These are phyloP conservation scores for Trachythela sp. DNA, from an alignment of 64 coral and sea anemone species.

Conservation along the genomic window DNA sequence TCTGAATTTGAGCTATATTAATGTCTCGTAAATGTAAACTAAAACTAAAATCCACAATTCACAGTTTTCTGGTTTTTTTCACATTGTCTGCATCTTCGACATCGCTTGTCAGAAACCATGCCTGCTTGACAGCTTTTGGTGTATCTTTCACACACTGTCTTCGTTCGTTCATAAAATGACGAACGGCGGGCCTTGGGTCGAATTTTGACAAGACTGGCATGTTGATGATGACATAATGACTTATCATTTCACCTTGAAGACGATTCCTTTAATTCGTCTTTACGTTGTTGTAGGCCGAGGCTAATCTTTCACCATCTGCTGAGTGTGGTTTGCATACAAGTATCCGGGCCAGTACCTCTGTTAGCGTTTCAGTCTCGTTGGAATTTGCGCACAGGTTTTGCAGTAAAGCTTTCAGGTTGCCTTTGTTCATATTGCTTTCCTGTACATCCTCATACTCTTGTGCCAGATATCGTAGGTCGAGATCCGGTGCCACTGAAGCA, in stretches of 20 bases:
- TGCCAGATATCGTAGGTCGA: neutral
- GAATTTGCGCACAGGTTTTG: neutral
- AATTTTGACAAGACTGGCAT: neutral
- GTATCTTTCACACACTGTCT: neutral
- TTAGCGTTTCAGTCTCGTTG: neutral
- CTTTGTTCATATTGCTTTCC: neutral
- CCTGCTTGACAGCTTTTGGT: neutral
- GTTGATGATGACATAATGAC: neutral
- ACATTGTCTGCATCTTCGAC: neutral
- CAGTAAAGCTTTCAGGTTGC: neutral
- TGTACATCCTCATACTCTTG: neutral
- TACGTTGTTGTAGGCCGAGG: neutral
- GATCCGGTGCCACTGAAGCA: slow-evolving; percentile 2
- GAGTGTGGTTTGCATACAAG: neutral
- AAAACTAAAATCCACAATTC: neutral
- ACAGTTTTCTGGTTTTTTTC: neutral
- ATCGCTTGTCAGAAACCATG: neutral
- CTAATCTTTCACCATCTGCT: neutral
- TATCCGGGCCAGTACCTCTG: neutral
- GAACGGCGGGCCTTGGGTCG: neutral
- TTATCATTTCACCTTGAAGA: neutral
- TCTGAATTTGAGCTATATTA: too few relatives aligned
- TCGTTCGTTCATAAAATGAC: neutral
- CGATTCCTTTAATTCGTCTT: neutral
- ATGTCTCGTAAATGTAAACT: neutral